Evolutionary conservation across 2,888 invertebrate genomes (phyloP).

Genomic region (Lasioglossum malachurum): DNA sequence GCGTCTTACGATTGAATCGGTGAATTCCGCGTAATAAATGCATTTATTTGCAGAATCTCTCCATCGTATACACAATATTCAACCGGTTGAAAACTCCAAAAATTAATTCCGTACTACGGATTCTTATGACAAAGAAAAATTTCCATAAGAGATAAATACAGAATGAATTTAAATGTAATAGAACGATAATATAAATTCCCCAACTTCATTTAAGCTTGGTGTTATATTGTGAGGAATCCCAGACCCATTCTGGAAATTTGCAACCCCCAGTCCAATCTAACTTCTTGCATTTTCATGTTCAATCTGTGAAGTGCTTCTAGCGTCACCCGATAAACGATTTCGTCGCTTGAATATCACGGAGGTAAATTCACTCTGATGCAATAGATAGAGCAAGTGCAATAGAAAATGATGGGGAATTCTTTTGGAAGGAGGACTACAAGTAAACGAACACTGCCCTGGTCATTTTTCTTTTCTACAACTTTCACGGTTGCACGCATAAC

Average conservation of each 20-base stretch:
- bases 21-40: conserved; percentile 9
- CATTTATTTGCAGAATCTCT: background rate
- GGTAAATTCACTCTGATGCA: background rate
- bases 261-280: background rate
- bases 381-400: background rate
- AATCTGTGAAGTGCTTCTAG: background rate
- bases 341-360: background rate
- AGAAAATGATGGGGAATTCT: background rate
- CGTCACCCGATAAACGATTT: background rate
- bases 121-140: background rate
- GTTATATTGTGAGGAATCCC: background rate
- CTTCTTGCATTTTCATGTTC: background rate
- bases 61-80: background rate
- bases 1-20: conserved; percentile 20
- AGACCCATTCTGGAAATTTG: background rate
- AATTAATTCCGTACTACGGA: background rate
- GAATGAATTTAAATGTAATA: background rate
- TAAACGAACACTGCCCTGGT: background rate
- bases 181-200: background rate
- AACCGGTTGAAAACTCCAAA: background rate
- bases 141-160: background rate
- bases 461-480: background rate
- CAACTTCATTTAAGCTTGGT: background rate
- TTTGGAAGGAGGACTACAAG: background rate
- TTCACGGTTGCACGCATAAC: background rate